phyloP scores from a whole-genome alignment of 2,888 invertebrate genomes.

The Ophonus ardosiacus region DNA sequence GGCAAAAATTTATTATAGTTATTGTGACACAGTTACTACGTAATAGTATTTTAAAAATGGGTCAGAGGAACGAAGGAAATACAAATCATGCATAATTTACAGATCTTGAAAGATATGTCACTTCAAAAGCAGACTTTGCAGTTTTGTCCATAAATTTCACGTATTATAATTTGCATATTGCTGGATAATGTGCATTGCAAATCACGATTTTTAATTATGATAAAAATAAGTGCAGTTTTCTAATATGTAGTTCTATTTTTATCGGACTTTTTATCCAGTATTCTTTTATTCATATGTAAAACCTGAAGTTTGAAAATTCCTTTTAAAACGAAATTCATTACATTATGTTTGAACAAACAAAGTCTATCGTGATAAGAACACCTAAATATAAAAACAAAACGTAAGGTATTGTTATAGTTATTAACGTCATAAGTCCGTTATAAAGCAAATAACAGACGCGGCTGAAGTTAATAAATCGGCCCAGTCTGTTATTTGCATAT shows the following conservation, averaged over 20 bases:
- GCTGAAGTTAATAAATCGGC: too few species aligned
- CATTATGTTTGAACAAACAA: constrained; percentile 4
- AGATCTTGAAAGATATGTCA: not conserved
- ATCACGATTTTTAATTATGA: not conserved
- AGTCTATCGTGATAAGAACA: constrained; percentile 3
- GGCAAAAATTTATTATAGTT: not conserved
- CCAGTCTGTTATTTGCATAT: too few species aligned
- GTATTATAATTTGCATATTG: not conserved
- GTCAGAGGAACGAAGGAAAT: not conserved
- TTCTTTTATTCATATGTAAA: constrained; percentile 8
- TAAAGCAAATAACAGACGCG: too few species aligned
- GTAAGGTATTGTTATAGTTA: not conserved
- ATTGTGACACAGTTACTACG: not conserved
- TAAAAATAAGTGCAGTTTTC: not conserved
- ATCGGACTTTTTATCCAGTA: not conserved
- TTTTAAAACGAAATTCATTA: constrained; percentile 18
- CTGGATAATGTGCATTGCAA: not conserved
- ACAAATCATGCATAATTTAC: not conserved
- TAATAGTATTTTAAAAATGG: not conserved
- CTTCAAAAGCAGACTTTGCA: not conserved
- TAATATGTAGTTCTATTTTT: not conserved
- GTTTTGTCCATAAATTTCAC: not conserved
- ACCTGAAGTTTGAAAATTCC: not conserved
- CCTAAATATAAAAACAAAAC: constrained; percentile 26
- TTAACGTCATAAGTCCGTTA: too few species aligned